Conservation (phyloP, 2,113 vertebrate species). For the Syngnathus floridae region DNA sequence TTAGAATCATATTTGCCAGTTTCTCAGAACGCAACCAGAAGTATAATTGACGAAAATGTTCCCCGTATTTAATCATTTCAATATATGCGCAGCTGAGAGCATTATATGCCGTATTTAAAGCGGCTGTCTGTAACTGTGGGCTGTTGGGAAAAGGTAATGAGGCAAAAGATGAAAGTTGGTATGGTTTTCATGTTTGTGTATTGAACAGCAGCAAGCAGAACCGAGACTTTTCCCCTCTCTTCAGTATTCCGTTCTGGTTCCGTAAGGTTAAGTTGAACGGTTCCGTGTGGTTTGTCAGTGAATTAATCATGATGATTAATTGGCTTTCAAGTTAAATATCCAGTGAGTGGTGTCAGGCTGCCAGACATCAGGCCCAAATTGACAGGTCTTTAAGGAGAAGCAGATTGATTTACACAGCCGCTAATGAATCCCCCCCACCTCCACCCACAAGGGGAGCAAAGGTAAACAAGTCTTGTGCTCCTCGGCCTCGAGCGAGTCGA, state of each 20-base stretch:
- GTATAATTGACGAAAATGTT: neutral
- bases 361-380: constrained; percentile 71
- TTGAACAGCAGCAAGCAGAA: constrained; percentile 32
- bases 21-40: neutral
- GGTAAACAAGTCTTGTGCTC: constrained; percentile 64
- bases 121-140: neutral
- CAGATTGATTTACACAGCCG: constrained; percentile 75
- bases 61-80: neutral
- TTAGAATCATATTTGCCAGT: constrained; percentile 45
- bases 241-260: constrained; percentile 31
- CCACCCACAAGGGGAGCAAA: constrained; percentile 64
- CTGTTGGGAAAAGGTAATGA: neutral
- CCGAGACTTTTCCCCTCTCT: constrained; percentile 33
- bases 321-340: constrained; percentile 76
- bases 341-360: constrained; percentile 73
- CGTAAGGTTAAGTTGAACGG: constrained; percentile 65
- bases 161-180: constrained; percentile 16
- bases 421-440: constrained; percentile 69
- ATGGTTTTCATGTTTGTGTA: constrained; percentile 31
- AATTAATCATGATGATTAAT: constrained; percentile 80
- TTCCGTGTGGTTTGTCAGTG: constrained; percentile 72
- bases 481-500: constrained; percentile 24
- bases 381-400: constrained; percentile 75
- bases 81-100: neutral
- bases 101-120: neutral